Conservation (phyloP, 2,888 invertebrate genomes). For the Unio pictorum region DNA sequence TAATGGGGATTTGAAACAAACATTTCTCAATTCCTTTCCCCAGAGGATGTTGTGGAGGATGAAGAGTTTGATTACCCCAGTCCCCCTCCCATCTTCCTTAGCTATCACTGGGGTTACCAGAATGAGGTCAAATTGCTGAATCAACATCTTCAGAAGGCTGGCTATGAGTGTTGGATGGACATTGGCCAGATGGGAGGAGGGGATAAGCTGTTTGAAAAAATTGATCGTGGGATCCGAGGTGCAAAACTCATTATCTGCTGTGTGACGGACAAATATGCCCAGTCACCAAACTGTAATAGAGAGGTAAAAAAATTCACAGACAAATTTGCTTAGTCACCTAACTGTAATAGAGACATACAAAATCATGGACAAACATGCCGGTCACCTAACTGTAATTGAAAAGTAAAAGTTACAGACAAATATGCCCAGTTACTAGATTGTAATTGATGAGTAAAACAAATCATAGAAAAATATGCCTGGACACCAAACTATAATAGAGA, state of each 20-base stretch:
- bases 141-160: constrained; percentile 50
- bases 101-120: constrained; percentile 69
- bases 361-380: constrained; percentile 46
- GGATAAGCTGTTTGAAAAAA: constrained; percentile 68
- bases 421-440: no score
- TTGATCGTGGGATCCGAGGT: constrained; percentile 61
- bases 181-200: constrained; percentile 71
- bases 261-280: constrained; percentile 61
- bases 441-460: constrained; percentile 53
- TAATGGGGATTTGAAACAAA: no score
- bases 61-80: constrained; percentile 42
- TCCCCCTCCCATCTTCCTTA: constrained; percentile 47
- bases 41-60: constrained; percentile 45
- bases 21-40: constrained; percentile 10
- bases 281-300: constrained; percentile 69
- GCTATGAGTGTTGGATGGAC: constrained; percentile 69
- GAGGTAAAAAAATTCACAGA: constrained; percentile 56
- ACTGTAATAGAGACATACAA: constrained; percentile 67
- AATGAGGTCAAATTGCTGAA: constrained; percentile 63
- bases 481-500: constrained; percentile 69
- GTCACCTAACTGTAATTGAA: constrained; percentile 41
- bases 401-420: no score
- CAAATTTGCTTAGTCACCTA: constrained; percentile 67
- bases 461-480: constrained; percentile 63
- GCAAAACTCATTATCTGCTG: constrained; percentile 55